phyloP scores from a whole-genome alignment of 1,140 invertebrate species.

The Drosophila ficusphila region DNA sequence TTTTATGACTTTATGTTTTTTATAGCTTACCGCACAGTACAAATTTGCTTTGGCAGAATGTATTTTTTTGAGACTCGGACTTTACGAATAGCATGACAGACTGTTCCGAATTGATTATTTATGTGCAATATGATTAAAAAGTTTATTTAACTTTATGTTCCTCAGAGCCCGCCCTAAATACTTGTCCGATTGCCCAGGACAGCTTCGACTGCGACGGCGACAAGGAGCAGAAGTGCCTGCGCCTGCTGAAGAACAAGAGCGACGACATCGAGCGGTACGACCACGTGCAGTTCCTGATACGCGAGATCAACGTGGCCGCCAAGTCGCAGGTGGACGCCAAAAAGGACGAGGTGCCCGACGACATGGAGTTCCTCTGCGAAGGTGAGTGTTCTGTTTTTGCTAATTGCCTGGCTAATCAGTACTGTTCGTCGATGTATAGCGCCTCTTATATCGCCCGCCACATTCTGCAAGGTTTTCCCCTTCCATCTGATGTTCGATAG shows the following conservation, averaged over 20 bases:
- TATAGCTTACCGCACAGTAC: background rate
- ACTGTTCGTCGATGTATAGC: constrained; percentile 85
- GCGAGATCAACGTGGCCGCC: constrained; percentile 88
- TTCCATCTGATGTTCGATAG: constrained; percentile 97
- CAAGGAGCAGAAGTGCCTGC: constrained; percentile 79
- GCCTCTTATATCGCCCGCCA: constrained; percentile 94
- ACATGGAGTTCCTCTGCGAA: constrained; percentile 81
- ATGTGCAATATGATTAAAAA: no score
- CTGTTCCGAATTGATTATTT: no score
- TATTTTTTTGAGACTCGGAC: constrained; percentile 1
- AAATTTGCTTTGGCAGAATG: constrained; percentile 1
- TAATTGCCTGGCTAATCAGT: constrained; percentile 46
- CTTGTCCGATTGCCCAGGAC: constrained; percentile 52
- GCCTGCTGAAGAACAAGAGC: constrained; percentile 82
- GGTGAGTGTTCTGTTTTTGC: constrained; percentile 48
- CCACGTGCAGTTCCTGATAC: constrained; percentile 97
- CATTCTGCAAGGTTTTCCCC: constrained; percentile 97
- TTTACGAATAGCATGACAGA: no score
- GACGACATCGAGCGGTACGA: constrained; percentile 87
- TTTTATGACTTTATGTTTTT: constrained; percentile 8
- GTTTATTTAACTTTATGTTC: no score
- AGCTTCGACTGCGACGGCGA: constrained; percentile 77
- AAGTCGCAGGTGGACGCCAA: constrained; percentile 65
- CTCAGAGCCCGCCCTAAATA: constrained; percentile 10
- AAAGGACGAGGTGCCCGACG: constrained; percentile 88